Base-by-base conservation (phyloP, 2,888 invertebrate genomes). In the Cantharis nigra region DNA sequence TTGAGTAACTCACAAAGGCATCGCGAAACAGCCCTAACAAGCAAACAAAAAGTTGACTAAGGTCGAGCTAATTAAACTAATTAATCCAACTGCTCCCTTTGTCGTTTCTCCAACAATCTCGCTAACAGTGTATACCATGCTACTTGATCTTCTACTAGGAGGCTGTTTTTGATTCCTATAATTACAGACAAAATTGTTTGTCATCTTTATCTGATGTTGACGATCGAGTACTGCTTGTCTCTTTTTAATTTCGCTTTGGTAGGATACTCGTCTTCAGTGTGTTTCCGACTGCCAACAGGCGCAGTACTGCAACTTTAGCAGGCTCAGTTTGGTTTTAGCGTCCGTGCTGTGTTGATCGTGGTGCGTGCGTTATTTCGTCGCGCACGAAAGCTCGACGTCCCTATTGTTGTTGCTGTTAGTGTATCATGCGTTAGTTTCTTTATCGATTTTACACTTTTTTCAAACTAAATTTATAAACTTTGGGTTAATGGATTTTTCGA, bases 161-260 rank as follows among this genome's bases (percentile, higher is more conserved):
- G 87, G 87, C 85, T 87, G 87, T 87, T 87, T 87, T 87, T 86
- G 87, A 87, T 87, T 87, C 87, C 85, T 87, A 87, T 87, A 88
- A 88, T 88, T 88, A 88, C 86, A 84, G 83, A 81, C 83, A 82
- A 75, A 79, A 78, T 72, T 76, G 82, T 65, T 65, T 81, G 80
- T 78, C 79, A 77, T 84, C 85, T 85, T 83, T 81, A 18, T 81
- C 83, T 83, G 78, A 76, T 81, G 80, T 78, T 80, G 80, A 80
- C 82, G 80, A 80, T 82, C 76, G 70, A 65, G 78, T 77, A 74
- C 80, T 79, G 80, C 81, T 80, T 80, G 81, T 87, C 86, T 86
- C 83, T 86, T 79, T 87, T 84, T 82, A 80, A 78, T 79, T 75
- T 78, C 80, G 82, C 83, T 82, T 83, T 85, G 87, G 85, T 80